Conservation (phyloP, 2,797 vertebrate species). For the Phataginus tetradactyla region DNA sequence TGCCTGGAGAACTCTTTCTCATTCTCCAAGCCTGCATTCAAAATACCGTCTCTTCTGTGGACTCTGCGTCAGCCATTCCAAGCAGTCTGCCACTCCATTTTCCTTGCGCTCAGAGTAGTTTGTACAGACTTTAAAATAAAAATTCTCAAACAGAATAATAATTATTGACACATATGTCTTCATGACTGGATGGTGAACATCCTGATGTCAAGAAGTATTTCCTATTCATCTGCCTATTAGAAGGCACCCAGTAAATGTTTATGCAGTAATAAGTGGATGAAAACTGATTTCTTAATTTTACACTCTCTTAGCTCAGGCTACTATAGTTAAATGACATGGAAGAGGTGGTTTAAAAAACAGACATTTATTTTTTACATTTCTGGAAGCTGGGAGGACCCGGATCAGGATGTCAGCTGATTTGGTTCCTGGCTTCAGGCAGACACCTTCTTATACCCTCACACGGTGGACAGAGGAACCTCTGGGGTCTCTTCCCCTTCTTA, state of each 20-base stretch:
- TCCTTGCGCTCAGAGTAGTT: background rate
- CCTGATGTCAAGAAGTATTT: background rate
- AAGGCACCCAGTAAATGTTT: background rate
- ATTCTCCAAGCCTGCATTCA: background rate
- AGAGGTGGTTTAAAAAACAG: background rate
- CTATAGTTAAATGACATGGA: background rate
- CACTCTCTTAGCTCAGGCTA: background rate
- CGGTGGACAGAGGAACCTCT: background rate
- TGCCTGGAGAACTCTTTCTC: background rate
- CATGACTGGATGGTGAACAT: background rate
- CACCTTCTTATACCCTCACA: background rate
- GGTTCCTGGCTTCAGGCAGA: background rate
- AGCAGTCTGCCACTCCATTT: background rate
- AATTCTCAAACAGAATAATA: background rate
- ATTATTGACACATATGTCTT: background rate
- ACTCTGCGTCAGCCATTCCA: background rate
- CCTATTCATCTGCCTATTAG: background rate
- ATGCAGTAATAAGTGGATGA: background rate
- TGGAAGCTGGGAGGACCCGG: background rate
- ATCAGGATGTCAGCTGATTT: background rate
- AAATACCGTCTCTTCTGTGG: background rate
- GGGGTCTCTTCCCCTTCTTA: background rate
- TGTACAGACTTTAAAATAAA: background rate
- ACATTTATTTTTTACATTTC: background rate
- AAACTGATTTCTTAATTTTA: background rate